Conservation (phyloP, 2,888 invertebrate species). For the Sthenelais limicola region DNA sequence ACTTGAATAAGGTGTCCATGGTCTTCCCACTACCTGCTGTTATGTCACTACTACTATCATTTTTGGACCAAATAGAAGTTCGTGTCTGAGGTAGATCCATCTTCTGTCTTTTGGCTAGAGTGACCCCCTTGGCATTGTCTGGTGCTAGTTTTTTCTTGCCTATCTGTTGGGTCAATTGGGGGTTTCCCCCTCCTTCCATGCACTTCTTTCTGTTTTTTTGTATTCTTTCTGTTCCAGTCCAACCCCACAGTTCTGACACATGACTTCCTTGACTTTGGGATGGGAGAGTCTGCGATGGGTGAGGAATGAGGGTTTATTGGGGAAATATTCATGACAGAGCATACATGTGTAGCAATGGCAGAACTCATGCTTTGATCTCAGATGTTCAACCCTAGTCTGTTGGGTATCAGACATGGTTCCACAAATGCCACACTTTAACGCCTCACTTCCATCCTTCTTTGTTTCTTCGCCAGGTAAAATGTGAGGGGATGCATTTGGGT, state of each 20-base stretch:
- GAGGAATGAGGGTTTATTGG: slow-evolving; percentile 12
- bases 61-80: not conserved
- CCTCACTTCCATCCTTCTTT: slow-evolving; percentile 1
- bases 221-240: slow-evolving; percentile 3
- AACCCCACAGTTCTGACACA: slow-evolving; percentile 5
- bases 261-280: not conserved
- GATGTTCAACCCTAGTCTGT: slow-evolving; percentile 16
- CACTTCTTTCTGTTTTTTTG: slow-evolving; percentile 9
- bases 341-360: slow-evolving; percentile 21
- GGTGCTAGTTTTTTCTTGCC: not conserved
- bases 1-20: not conserved
- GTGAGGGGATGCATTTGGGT: not conserved
- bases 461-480: not conserved
- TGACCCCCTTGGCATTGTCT: not conserved
- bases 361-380: slow-evolving; percentile 23
- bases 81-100: not conserved
- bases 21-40: not conserved
- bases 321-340: slow-evolving; percentile 30
- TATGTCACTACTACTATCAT: not conserved
- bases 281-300: slow-evolving; percentile 30
- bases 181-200: not conserved
- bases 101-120: slow-evolving; percentile 13
- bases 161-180: not conserved
- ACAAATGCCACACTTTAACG: slow-evolving; percentile 29
- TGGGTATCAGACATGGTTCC: slow-evolving; percentile 15